Base-by-base conservation (phyloP, 2,113 vertebrate genomes). In the Syrmaticus mikado region DNA sequence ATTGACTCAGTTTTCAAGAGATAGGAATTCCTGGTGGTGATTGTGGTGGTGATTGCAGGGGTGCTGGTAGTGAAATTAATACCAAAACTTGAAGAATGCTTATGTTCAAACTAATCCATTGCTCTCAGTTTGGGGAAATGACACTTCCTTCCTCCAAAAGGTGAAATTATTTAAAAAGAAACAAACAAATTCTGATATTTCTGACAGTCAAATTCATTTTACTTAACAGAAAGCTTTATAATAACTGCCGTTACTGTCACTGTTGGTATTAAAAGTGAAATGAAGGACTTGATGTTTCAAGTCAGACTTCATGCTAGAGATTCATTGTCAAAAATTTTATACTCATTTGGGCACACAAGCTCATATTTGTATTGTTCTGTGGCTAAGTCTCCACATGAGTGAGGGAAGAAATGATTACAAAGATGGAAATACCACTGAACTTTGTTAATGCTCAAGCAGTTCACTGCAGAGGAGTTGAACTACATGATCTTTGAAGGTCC, bases 381-480 rank as follows among this genome's bases (percentile, higher is more conserved):
- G 36, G 17, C 58, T 86, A 71, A 88, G 66, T 66, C 85, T 41
- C 76, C 76, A 88, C 76, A 82, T 77, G 76, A 92, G 27, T 75
- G 87, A 94, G 89, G 94, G 92, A 89, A 94, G 43, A 84, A 84
- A 92, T 89, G 72, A 89, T 93, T 91, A 87, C 89, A 87, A 93
- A 87, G 91, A 79, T 93, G 91, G 91, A 94, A 95, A 89, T 93
- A 55, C 61, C 86, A 74, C 61, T 90, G 94, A 93, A 94, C 84
- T 43, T 52, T 92, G 70, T 84, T 93, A 89, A 94, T 81, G 90
- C 92, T 89, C 62, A 91, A 92, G 89, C 92, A 65, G 53, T 87
- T 93, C 87, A 93, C 28, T 53, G 50, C 50, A 53, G 50, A 13
- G 50, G 50, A 53, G 25, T 28, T 53, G 50, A 25, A 53, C 14